Conservation (phyloP, 2,797 vertebrate species). For the Clarias pachynema region DNA sequence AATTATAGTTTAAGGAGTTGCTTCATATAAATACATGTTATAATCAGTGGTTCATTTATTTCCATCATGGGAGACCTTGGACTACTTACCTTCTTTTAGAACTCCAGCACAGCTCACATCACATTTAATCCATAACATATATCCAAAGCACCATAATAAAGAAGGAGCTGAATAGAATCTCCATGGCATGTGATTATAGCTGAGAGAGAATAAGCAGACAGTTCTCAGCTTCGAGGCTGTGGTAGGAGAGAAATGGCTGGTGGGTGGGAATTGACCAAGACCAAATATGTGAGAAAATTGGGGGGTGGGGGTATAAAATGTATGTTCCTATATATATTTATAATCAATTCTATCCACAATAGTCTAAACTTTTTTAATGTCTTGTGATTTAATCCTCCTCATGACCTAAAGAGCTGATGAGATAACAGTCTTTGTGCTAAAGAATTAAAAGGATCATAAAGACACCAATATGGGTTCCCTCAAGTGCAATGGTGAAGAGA, state of each 20-base stretch:
- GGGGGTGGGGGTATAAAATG: too few species aligned
- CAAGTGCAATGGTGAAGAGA: not conserved
- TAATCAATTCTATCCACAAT: too few species aligned
- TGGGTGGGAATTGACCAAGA: not conserved
- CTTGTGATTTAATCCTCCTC: not conserved
- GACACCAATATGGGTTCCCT: not conserved
- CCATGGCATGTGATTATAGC: too few species aligned
- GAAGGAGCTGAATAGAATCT: too few species aligned
- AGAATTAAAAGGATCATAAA: not conserved
- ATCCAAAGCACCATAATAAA: not conserved
- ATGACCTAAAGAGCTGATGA: not conserved
- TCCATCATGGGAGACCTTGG: not conserved
- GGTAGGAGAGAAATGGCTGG: not conserved
- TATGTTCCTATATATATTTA: too few species aligned
- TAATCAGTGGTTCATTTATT: not conserved
- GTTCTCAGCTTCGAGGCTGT: not conserved
- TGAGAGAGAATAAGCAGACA: too few species aligned
- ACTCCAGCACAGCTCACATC: not conserved
- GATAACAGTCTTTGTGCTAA: not conserved
- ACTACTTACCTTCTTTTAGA: not conserved
- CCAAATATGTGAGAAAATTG: not conserved
- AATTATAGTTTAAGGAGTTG: not conserved
- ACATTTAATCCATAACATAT: not conserved
- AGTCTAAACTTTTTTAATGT: not conserved
- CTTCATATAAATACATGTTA: not conserved